phyloP scores from a whole-genome alignment of 2,888 invertebrate species.

The Zonitis immaculata region DNA sequence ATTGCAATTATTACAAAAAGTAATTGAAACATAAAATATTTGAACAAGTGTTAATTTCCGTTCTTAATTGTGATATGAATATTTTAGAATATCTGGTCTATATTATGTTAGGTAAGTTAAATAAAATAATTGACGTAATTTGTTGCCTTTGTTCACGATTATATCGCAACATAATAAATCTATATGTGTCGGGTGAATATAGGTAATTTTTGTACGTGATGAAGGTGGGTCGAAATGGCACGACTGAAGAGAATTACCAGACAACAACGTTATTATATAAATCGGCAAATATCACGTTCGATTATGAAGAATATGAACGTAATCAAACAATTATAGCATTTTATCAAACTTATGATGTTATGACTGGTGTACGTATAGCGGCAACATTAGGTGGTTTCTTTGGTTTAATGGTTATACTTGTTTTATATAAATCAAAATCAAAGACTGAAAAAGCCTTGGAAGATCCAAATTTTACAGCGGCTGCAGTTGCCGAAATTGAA shows the following conservation, averaged over 20 bases:
- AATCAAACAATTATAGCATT: slow-evolving; percentile 50
- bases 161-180: too few species aligned
- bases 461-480: slow-evolving; percentile 75
- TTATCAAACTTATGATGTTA: slow-evolving; percentile 88
- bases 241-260: slow-evolving; percentile 34
- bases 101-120: slow-evolving; percentile 22
- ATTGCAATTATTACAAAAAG: too few species aligned
- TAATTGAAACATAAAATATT: too few species aligned
- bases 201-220: slow-evolving; percentile 38
- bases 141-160: too few species aligned
- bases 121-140: too few species aligned
- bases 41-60: too few species aligned
- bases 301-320: slow-evolving; percentile 26
- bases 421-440: slow-evolving; percentile 85
- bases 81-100: slow-evolving; percentile 6
- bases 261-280: slow-evolving; percentile 24
- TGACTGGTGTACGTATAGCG: slow-evolving; percentile 90
- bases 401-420: slow-evolving; percentile 84
- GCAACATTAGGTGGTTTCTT: slow-evolving; percentile 89
- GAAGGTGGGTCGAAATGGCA: slow-evolving; percentile 43
- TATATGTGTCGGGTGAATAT: too few species aligned
- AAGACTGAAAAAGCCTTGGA: slow-evolving; percentile 69
- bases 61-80: slow-evolving; percentile 14
- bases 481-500: slow-evolving; percentile 68
- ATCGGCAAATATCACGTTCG: slow-evolving; percentile 20